Base-by-base conservation (phyloP, 1,140 invertebrate genomes). In the Leucophenga varia region DNA sequence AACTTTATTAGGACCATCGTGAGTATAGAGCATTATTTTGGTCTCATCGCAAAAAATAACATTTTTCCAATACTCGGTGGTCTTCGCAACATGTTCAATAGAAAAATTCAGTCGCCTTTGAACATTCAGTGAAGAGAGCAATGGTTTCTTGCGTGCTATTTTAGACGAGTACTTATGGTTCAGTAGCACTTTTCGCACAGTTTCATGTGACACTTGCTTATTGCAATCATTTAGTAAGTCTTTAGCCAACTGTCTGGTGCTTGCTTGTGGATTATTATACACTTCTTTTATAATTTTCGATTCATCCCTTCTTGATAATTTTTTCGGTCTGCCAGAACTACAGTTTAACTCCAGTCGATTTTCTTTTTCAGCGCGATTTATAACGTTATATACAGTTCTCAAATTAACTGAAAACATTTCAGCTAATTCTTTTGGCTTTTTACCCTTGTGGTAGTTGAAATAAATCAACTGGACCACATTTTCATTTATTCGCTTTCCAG, bases 351-450 rank as follows among this genome's bases (percentile, higher is more conserved):
- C 48, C 13, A 50, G 36, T 25, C 42, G 22, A 14, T 43, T 43
- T 25, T 50, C 48, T n/a, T 50, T 43, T 10, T 49, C 40, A 6
- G 41, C 41, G 2, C 41, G 21, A n/a, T 44, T 49, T 10, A 49
- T 49, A n/a, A 49, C 43, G 43, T 49, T 49, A 19, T 44, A 49
- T 14, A 49, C 20, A 2, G 41, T 49, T 38, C 47, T 16, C 9
- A 49, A n/a, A 5, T 38, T 49, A 16, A 49, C 30, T 2, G 12
- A 21, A 47, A 47, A 30, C 31, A 39, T 36, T 25, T 47, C 42
- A 31, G n/a, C n/a, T n/a, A n/a, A n/a, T n/a, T n/a, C n/a, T n/a
- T n/a, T n/a, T n/a, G n/a, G n/a, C n/a, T n/a, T n/a, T n/a, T n/a
- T n/a, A n/a, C n/a, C n/a, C n/a, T n/a, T n/a, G n/a, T n/a, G n/a